Evolutionary conservation across 2,888 invertebrate species (phyloP).

Genomic region (Drosophila leonis): DNA sequence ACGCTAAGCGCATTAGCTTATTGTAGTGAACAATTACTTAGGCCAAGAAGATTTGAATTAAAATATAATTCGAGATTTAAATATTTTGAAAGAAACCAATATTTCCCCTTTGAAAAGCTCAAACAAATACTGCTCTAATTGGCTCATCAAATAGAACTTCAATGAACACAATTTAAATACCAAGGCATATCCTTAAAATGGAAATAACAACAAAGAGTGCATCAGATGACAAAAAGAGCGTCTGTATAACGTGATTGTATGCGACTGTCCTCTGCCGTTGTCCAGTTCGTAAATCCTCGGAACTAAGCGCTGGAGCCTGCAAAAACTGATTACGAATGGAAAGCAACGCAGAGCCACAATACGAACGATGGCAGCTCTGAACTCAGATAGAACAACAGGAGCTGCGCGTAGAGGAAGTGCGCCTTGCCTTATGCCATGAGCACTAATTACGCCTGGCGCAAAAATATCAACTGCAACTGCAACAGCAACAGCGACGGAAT

Average conservation of each 20-base stretch:
- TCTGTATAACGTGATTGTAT: constrained; percentile 19
- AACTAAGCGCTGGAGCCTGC: constrained; percentile 61
- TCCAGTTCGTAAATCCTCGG: constrained; percentile 66
- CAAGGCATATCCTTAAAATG: constrained; percentile 39
- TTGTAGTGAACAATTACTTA: too few species aligned
- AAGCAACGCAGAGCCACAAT: constrained; percentile 42
- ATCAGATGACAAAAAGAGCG: constrained; percentile 21
- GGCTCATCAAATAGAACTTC: constrained; percentile 27
- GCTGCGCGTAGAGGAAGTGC: constrained; percentile 63
- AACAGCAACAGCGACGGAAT: not conserved
- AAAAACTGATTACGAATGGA: constrained; percentile 78
- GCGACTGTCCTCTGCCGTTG: constrained; percentile 20
- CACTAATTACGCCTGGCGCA: constrained; percentile 75
- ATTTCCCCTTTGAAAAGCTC: not conserved
- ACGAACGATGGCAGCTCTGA: constrained; percentile 37
- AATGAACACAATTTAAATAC: constrained; percentile 8
- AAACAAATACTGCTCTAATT: not conserved
- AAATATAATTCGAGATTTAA: not conserved
- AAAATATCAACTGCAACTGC: constrained; percentile 55
- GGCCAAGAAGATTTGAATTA: not conserved
- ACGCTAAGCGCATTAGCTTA: too few species aligned
- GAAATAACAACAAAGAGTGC: constrained; percentile 43
- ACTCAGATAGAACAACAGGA: constrained; percentile 39
- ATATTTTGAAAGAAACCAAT: not conserved
- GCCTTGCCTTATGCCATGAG: constrained; percentile 77